These are phyloP conservation scores for Limonius californicus DNA, from an alignment of 1,140 invertebrate species.

Conservation along the genomic window DNA sequence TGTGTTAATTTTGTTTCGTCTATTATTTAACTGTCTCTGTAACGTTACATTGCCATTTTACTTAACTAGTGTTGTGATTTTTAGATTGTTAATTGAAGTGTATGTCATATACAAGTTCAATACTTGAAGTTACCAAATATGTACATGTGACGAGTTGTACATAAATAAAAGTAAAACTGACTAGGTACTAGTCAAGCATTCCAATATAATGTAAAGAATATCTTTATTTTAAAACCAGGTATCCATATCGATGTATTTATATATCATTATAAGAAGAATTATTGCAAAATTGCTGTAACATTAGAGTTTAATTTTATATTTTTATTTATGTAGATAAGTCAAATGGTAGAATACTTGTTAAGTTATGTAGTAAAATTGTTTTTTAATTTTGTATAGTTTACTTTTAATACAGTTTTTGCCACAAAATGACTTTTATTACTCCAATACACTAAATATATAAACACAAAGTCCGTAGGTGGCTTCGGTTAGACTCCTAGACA, in stretches of 20 bases:
- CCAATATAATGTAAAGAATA: constrained; percentile 19
- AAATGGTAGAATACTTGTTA: constrained; percentile 8
- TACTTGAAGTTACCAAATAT: constrained; percentile 48
- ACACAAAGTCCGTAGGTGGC: no score
- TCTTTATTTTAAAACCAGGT: constrained; percentile 4
- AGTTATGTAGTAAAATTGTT: constrained; percentile 13
- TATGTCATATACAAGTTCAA: constrained; percentile 36
- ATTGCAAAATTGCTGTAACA: background rate
- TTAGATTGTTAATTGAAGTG: constrained; percentile 21
- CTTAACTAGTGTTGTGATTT: constrained; percentile 40
- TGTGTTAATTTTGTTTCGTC: no score
- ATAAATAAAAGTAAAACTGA: constrained; percentile 41
- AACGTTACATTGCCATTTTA: constrained; percentile 21
- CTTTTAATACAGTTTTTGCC: constrained; percentile 13
- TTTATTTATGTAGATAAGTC: constrained; percentile 14
- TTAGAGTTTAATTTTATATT: constrained; percentile 2
- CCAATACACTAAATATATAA: no score
- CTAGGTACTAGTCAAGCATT: constrained; percentile 45
- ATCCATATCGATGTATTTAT: constrained; percentile 9
- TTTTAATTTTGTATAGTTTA: constrained; percentile 14
- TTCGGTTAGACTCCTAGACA: no score
- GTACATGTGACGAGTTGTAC: constrained; percentile 40
- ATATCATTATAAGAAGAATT: constrained; percentile 2
- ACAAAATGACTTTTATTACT: background rate
- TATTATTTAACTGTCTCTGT: constrained; percentile 15